Evolutionary conservation across 2,888 invertebrate species (phyloP), one percentile per base, ranked within the genome.

Genomic region (Epinotia nisella): DNA sequence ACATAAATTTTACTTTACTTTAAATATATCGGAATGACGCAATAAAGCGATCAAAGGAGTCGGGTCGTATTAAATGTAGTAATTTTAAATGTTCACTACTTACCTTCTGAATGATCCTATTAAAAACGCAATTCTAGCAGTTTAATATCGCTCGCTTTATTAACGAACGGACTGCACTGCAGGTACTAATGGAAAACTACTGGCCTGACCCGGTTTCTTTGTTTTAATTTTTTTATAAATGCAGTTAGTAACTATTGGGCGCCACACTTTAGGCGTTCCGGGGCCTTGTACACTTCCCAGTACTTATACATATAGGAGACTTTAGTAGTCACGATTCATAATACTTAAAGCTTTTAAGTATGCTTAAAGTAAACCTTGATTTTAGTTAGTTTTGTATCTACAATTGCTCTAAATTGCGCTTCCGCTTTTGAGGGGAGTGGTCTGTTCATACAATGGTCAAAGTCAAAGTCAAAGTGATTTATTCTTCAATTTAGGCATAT

Each of bases 181-280:
- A 82, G 78, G 76, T 79, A 82, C 79, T 80, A 85, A 83, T 87
- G 88, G 88, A 87, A 86, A 86, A 87, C 85, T 83, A 85, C 85
- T 78, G 82, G 76, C 74, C 76, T 86, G 90, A 87, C 90, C 89
- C 87, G 83, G 87, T 87, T 90, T 87, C 88, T 86, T 86, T 87
- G 86, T 87, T 81, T 85, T 79, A 83, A 83, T 81, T 82, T 86
- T 86, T 85, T 86, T 83, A 81, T 79, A 76, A 75, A 77, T 62
- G 67, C 78, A 78, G 62, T 77, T 77, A 76, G 78, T 76, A 79
- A 77, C 76, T 76, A 70, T 74, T 76, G 70, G 67, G 55, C 55
- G 56, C 35, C 56, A 67, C 55, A 67, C 17, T 68, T 72, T 61
- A 68, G n/a, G 53, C 61, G 60, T 55, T 72, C 45, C 13, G 35